These are phyloP conservation scores for Danio rerio DNA, from an alignment of 2,113 vertebrate species.

Conservation along the genomic window GRCz12tu NC_133198.1:33983001-33983500, in stretches of 20 bases:
- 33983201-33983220: conserved; percentile 74
- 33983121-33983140: conserved; percentile 78
- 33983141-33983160: conserved; percentile 69
- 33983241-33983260: conserved; percentile 77
- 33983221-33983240: conserved; percentile 66
- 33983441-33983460: conserved; percentile 8
- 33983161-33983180: not conserved
- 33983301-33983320: conserved; percentile 80
- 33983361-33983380: conserved; percentile 6
- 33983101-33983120: conserved; percentile 80
- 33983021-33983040: conserved; percentile 82
- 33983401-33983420: conserved; percentile 4
- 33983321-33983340: conserved; percentile 82
- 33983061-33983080: conserved; percentile 78
- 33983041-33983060: conserved; percentile 79
- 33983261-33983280: conserved; percentile 81
- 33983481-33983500: too few relatives aligned
- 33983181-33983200: not conserved
- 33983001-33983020: conserved; percentile 81
- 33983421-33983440: conserved; percentile 18
- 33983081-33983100: conserved; percentile 74
- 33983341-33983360: conserved; percentile 72
- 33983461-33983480: too few relatives aligned
- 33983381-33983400: not conserved
- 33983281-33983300: conserved; percentile 78